Percentiles rank a stretch among this genome's conserved stretches.
phyloP scores from a whole-genome alignment of 2,797 vertebrate species.

The Hoplostethus atlanticus region DNA sequence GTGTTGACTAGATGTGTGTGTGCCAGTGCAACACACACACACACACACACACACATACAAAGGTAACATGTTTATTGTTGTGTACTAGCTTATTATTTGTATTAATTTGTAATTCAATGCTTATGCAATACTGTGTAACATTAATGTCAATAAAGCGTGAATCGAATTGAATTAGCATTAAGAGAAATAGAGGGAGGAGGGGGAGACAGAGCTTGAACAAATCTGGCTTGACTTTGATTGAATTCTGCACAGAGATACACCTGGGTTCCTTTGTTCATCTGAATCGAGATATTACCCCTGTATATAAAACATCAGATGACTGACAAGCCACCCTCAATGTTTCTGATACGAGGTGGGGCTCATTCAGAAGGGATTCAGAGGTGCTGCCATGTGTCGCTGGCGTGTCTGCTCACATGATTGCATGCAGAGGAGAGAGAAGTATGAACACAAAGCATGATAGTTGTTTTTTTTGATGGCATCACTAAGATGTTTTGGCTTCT shows the following conservation, averaged over 20 bases:
- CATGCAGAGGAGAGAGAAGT: slow-evolving; percentile 7
- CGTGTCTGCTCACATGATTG: slow-evolving; percentile 22
- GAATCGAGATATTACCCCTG: slow-evolving; percentile 68
- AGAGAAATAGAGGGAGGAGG: slow-evolving; percentile 54
- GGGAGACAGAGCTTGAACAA: slow-evolving; percentile 47
- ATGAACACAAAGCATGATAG: slow-evolving; percentile 6
- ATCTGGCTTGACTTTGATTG: slow-evolving; percentile 74
- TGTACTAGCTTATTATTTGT: neutral
- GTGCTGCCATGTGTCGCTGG: slow-evolving; percentile 17
- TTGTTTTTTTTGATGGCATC: slow-evolving; percentile 29
- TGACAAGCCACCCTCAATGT: slow-evolving; percentile 58
- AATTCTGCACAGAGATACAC: slow-evolving; percentile 74
- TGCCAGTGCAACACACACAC: too few relatives aligned
- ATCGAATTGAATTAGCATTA: slow-evolving; percentile 71
- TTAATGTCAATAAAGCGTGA: slow-evolving; percentile 43
- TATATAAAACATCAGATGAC: slow-evolving; percentile 73
- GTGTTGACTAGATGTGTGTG: too few relatives aligned
- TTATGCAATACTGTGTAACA: slow-evolving; percentile 24
- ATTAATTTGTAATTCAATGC: slow-evolving; percentile 39
- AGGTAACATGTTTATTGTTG: slow-evolving; percentile 19
- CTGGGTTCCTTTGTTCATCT: slow-evolving; percentile 76
- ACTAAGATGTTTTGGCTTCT: slow-evolving; percentile 43
- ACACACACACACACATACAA: slow-evolving; percentile 1
- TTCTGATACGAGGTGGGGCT: slow-evolving; percentile 56
- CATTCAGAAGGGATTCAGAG: slow-evolving; percentile 37